Evolutionary conservation across 2,888 invertebrate species (phyloP).

Genomic region (Punctoribates punctum): DNA sequence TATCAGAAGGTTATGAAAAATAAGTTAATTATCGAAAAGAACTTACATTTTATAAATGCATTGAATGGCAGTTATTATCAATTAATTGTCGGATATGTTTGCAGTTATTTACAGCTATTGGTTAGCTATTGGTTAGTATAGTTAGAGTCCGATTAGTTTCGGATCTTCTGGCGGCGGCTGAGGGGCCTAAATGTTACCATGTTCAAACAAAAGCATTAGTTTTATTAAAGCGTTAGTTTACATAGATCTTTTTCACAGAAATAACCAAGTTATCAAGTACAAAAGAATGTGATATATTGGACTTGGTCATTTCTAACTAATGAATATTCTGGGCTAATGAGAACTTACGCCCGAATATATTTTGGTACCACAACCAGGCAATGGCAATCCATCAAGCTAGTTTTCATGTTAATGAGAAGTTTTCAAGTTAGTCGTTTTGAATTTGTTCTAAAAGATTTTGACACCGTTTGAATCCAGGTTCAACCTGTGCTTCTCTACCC

Average conservation of each 20-base stretch:
- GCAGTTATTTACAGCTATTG: not conserved
- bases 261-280: not conserved
- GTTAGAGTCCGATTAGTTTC: not conserved
- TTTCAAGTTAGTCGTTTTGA: not conserved
- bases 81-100: not conserved
- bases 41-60: not conserved
- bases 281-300: not conserved
- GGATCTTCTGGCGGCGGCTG: slow-evolving; percentile 14
- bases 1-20: not conserved
- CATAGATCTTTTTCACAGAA: too few relatives aligned
- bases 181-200: slow-evolving; percentile 24
- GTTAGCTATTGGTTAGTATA: not conserved
- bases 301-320: not conserved
- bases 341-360: slow-evolving; percentile 58
- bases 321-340: not conserved
- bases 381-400: slow-evolving; percentile 77
- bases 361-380: slow-evolving; percentile 93
- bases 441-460: not conserved
- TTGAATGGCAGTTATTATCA: not conserved
- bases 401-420: not conserved
- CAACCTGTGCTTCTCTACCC: too few relatives aligned
- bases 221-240: not conserved
- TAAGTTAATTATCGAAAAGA: too few relatives aligned
- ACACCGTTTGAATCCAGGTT: not conserved
- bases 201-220: not conserved